phyloP scores from a whole-genome alignment of 2,113 vertebrate species.

The Brevimyrus niger region DNA sequence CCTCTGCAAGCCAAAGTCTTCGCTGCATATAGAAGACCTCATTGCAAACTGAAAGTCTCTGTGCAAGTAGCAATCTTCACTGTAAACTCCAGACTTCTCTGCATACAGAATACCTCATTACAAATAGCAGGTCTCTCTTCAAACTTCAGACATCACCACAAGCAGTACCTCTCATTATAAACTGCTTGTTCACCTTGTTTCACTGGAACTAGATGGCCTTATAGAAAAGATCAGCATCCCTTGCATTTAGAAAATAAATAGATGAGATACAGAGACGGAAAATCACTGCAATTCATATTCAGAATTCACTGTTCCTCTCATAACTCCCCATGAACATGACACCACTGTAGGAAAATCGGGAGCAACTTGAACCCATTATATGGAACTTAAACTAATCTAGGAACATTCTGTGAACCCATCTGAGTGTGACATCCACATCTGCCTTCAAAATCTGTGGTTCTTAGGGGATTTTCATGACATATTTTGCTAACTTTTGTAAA shows the following conservation, averaged over 20 bases:
- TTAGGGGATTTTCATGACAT: neutral
- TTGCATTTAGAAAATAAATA: neutral
- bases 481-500: neutral
- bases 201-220: neutral
- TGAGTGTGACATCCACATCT: neutral
- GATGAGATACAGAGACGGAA: neutral
- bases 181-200: neutral
- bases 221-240: neutral
- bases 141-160: neutral
- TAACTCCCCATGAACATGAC: neutral
- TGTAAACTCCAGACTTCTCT: neutral
- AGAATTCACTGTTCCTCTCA: neutral
- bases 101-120: neutral
- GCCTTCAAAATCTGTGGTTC: neutral
- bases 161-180: neutral
- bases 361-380: neutral
- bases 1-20: neutral
- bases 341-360: neutral
- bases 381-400: neutral
- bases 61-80: neutral
- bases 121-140: neutral
- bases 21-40: neutral
- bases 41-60: neutral
- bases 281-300: neutral
- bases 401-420: neutral